These are phyloP conservation scores for Amphiduros pacificus DNA, from an alignment of 2,888 invertebrate species.

Conservation along the genomic window DNA sequence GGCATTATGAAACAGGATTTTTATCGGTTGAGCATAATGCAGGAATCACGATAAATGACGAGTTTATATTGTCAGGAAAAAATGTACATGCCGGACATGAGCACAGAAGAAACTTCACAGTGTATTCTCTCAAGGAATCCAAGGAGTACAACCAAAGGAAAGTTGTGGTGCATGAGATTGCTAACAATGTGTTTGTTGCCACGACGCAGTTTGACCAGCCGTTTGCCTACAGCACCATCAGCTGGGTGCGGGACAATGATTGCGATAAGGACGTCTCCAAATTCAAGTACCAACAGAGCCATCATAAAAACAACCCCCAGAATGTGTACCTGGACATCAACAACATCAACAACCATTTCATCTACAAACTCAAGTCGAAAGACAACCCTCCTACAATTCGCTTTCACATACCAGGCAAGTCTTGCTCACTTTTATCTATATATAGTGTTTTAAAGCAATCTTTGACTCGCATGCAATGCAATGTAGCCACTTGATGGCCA, in stretches of 20 bases:
- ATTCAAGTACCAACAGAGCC: constrained; percentile 15
- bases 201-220: constrained; percentile 44
- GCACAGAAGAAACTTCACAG: constrained; percentile 19
- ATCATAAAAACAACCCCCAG: constrained; percentile 10
- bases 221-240: constrained; percentile 36
- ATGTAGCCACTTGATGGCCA: too few species aligned
- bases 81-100: constrained; percentile 22
- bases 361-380: constrained; percentile 39
- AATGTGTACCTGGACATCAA: constrained; percentile 15
- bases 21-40: constrained; percentile 33
- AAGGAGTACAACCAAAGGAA: constrained; percentile 3
- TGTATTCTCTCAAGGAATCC: constrained; percentile 3
- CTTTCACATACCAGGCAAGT: constrained; percentile 43
- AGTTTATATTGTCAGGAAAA: constrained; percentile 44
- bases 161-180: constrained; percentile 13
- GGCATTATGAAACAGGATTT: constrained; percentile 31
- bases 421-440: too few species aligned
- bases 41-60: constrained; percentile 34
- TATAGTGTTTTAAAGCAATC: too few species aligned
- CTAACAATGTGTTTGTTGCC: constrained; percentile 24
- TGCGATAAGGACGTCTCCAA: constrained; percentile 26
- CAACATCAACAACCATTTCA: constrained; percentile 15
- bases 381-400: constrained; percentile 41
- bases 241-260: constrained; percentile 22
- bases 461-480: too few species aligned